phyloP scores from a whole-genome alignment of 2,113 vertebrate genomes.

The Grammomys surdaster region DNA sequence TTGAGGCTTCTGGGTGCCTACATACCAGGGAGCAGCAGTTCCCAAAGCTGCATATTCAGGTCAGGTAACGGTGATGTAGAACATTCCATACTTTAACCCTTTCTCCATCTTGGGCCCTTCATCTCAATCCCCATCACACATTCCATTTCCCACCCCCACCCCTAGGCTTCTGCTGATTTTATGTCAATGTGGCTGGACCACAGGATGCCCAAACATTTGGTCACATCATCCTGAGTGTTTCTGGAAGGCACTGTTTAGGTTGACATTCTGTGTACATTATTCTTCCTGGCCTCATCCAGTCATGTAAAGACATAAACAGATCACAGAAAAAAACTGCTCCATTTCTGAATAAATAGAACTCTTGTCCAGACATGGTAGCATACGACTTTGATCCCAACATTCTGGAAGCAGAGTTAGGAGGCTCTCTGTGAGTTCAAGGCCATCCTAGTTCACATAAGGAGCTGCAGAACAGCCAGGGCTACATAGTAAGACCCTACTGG shows the following conservation, averaged over 20 bases:
- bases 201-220: not conserved
- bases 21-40: not conserved
- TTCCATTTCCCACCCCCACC: not conserved
- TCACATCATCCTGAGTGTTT: not conserved
- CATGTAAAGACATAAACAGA: not conserved
- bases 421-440: not conserved
- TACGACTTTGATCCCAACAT: too few relatives aligned
- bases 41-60: not conserved
- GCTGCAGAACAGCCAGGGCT: not conserved
- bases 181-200: not conserved
- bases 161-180: not conserved
- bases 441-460: not conserved
- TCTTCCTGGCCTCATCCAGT: not conserved
- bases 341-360: not conserved
- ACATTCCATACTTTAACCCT: not conserved
- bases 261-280: not conserved
- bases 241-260: not conserved
- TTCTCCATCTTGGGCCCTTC: not conserved
- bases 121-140: too few relatives aligned
- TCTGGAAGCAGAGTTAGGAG: not conserved
- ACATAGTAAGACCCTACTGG: not conserved
- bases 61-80: fast-evolving
- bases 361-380: not conserved
- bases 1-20: not conserved
- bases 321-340: not conserved